Evolutionary conservation across 2,797 vertebrate species (phyloP).

Genomic region (Margarornis squamiger): DNA sequence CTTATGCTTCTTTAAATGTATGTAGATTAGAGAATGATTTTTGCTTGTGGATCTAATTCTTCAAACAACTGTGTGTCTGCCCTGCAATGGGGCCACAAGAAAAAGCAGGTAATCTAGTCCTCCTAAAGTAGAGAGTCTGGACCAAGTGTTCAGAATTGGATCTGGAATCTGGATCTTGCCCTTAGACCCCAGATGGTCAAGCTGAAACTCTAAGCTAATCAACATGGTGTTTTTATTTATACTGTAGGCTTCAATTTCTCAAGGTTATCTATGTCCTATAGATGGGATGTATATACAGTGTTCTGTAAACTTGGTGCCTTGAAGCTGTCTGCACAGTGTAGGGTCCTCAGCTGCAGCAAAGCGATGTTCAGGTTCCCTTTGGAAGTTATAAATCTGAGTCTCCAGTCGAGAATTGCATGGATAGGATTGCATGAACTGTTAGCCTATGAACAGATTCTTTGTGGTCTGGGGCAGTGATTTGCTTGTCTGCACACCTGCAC

Average conservation of each 20-base stretch:
- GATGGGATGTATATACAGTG: neutral
- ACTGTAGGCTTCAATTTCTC: neutral
- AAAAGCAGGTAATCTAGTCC: neutral
- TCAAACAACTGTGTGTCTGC: neutral
- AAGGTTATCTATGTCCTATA: neutral
- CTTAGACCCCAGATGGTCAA: neutral
- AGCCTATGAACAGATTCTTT: neutral
- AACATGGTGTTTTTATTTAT: neutral
- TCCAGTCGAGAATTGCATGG: fast-evolving
- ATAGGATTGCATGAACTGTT: neutral
- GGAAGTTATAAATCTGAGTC: neutral
- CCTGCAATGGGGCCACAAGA: neutral
- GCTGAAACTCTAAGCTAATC: neutral
- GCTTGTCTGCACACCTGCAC: neutral
- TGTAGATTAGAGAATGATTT: neutral
- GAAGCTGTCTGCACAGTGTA: neutral
- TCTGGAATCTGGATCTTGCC: neutral
- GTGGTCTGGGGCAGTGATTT: neutral
- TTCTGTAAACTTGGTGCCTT: neutral
- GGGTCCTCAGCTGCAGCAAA: neutral
- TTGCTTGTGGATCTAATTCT: neutral
- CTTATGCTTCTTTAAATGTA: neutral
- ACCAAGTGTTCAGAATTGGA: neutral
- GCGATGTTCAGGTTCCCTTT: neutral
- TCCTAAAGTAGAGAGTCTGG: neutral